Evolutionary conservation across 2,113 vertebrate species (phyloP), one percentile per base, ranked within the genome.

Genomic region (Spilogale gracilis): DNA sequence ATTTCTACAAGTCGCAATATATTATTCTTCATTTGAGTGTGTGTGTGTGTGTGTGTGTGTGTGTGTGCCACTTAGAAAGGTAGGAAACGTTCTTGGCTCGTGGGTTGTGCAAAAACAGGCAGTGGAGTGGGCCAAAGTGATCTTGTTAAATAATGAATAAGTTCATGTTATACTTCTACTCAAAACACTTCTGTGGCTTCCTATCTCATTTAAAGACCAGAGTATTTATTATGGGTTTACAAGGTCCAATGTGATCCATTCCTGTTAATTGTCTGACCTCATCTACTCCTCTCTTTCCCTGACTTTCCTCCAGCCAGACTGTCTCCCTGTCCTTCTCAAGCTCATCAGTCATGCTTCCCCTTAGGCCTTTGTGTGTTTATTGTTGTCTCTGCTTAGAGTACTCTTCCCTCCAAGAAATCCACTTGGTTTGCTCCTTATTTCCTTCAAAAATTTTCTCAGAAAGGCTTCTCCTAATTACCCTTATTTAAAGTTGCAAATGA

Each of bases 401-500:
- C 1, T 30, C 21, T 48, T 90, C 61, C 71, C 63, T 38, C 11
- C 50, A 5, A 81, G 7, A 38, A 80, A 69, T 3, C 8, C 25
- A 10, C 21, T 52, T 90, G 7, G 17, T 67, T 91, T 84, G 11
- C 5, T 91, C 0, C 16, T 88, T 63, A 84, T 14, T 17, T 63
- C 56, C 67, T 87, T 97, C 32, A 80, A 80, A 79, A 5, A 1
- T 63, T 76, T 69, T 84, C 52, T 91, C 52, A 56, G 17, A 95
- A 90, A 74, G 50, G 4, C 43, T 5, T 92, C 45, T 89, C 4
- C 50, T 80, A 67, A 80, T 86, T 3, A 95, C 16, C 2, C 9
- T 61, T 52, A 79, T 58, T 94, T 92, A 94, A 94, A 94, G n/a
- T 80, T 45, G 3, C 30, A 84, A 58, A 30, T 16, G 23, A 81